A percentile compares a stretch with the other conserved stretches of the same genome.
Evolutionary conservation across 92 coral and sea anemone genomes (phyloP).

Genomic region (Desmophyllum pertusum): DNA sequence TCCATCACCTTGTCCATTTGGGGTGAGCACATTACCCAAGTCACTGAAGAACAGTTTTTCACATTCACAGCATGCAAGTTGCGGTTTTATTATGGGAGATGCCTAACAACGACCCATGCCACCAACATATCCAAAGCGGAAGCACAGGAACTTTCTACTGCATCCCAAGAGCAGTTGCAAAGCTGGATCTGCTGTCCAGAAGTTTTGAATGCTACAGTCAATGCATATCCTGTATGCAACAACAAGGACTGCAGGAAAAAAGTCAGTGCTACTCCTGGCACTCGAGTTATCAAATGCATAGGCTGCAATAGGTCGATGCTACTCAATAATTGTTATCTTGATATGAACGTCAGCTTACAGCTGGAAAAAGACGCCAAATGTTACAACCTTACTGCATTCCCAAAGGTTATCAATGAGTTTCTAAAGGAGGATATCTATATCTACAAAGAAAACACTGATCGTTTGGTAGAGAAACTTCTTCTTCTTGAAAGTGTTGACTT

Average conservation of each 20-base stretch:
- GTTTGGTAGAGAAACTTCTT: slow-evolving; percentile 4
- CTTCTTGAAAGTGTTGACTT: slow-evolving; percentile 18
- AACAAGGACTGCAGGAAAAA: slow-evolving; percentile 13
- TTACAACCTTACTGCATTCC: slow-evolving; percentile 26
- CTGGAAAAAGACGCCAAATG: slow-evolving; percentile 33
- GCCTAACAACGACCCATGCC: not conserved
- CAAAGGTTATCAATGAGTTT: slow-evolving; percentile 13
- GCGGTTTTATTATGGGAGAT: slow-evolving; percentile 7
- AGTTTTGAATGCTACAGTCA: slow-evolving; percentile 30
- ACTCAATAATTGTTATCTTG: not conserved
- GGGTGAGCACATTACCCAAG: not conserved
- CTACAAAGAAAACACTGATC: slow-evolving; percentile 22
- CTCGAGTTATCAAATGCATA: not conserved
- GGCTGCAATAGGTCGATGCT: not conserved
- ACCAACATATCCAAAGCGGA: not conserved
- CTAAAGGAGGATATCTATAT: slow-evolving; percentile 8
- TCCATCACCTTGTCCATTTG: slow-evolving; percentile 13
- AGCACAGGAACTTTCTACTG: no score
- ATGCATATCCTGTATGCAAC: slow-evolving; percentile 12
- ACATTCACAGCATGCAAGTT: not conserved
- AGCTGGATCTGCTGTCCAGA: slow-evolving; percentile 30
- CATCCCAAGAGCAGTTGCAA: not conserved
- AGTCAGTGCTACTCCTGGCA: not conserved
- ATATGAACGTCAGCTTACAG: no score
- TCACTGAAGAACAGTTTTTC: slow-evolving; percentile 12